A percentile compares a stretch with the other conserved stretches of the same genome.
Conservation (phyloP, 2,888 invertebrate species). For the Calliphora vomitoria region DNA sequence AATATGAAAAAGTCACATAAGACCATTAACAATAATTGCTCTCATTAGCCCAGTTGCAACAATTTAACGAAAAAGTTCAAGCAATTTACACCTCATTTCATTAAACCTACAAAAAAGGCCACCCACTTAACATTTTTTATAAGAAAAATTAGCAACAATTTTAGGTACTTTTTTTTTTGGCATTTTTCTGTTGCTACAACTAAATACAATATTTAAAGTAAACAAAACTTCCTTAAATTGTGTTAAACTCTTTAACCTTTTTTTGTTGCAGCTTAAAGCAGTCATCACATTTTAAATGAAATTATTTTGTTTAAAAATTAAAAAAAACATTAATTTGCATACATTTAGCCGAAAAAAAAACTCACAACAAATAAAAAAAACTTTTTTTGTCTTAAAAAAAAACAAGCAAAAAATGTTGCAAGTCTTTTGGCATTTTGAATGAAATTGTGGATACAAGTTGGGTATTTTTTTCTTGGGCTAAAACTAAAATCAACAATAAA, state of each 20-base stretch:
- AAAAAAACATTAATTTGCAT: slow-evolving; percentile 63
- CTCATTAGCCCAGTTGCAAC: slow-evolving; percentile 64
- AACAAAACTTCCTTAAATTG: slow-evolving; percentile 70
- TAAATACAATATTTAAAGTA: slow-evolving; percentile 51
- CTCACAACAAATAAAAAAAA: slow-evolving; percentile 5
- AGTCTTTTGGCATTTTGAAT: slow-evolving; percentile 66
- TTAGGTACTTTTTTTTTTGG: background rate
- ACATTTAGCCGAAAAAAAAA: slow-evolving; percentile 12
- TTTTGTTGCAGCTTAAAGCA: slow-evolving; percentile 22
- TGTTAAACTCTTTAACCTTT: slow-evolving; percentile 69
- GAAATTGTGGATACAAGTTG: slow-evolving; percentile 32
- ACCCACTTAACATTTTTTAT: slow-evolving; percentile 56
- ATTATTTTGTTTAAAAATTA: slow-evolving; percentile 64
- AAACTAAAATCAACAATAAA: slow-evolving; percentile 35
- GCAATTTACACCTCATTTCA: slow-evolving; percentile 69
- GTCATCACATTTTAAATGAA: slow-evolving; percentile 54
- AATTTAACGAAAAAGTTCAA: slow-evolving; percentile 57
- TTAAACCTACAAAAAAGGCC: slow-evolving; percentile 60
- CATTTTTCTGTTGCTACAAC: background rate
- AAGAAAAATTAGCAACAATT: no score
- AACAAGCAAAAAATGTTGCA: slow-evolving; percentile 58
- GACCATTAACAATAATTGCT: slow-evolving; percentile 66
- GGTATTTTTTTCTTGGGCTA: background rate
- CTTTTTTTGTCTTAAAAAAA: slow-evolving; percentile 3
- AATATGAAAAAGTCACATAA: slow-evolving; percentile 13